Evolutionary conservation across 2,888 invertebrate species (phyloP), one percentile per base, ranked within the genome.

Genomic region (Bugula neritina): DNA sequence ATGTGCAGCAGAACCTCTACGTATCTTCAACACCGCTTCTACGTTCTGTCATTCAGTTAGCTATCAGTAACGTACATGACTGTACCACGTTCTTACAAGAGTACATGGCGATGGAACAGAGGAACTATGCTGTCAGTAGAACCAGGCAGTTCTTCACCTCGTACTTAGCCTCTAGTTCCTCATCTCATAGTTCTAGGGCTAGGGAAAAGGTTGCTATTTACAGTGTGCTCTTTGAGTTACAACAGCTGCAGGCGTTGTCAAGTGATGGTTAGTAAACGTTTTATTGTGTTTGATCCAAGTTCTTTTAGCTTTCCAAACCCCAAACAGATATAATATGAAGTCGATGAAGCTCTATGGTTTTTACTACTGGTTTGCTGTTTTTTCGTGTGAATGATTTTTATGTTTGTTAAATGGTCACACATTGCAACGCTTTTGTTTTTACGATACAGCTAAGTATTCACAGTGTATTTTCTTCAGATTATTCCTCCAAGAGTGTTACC

Each of bases 91-190:
- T 63, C 5, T 31, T 63, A n/a, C 2, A 25, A 13, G 31, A 63
- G 5, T 63, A 63, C 27, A 13, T 63, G 31, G 27, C 5, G 29
- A n/a, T 63, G 31, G 63, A 63, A 31, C 2, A n/a, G 63, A 10
- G 31, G 2, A 63, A 5, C 31, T 31, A 63, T 63, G 34, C n/a
- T 2, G n/a, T 31, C 25, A 63, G 31, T 5, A 25, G 63, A 29
- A 27, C 27, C 3, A 21, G 63, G 31, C 63, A 63, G 63, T 63
- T 63, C 27, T 63, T 63, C 34, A 63, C 63, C 31, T 63, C 63
- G 10, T 34, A 29, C 5, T 27, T 63, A 31, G 27, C 63, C 5
- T 27, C 5, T 43, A 17, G 10, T 43, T 5, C 10, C 17, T 10
- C 43, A 10, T 5, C 17, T 10, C 43, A 17, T 43, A 43, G 43